Conservation (phyloP, 30 jellyfish, hydroid and myxozoan species). For the Turritopsis dohrnii region DNA sequence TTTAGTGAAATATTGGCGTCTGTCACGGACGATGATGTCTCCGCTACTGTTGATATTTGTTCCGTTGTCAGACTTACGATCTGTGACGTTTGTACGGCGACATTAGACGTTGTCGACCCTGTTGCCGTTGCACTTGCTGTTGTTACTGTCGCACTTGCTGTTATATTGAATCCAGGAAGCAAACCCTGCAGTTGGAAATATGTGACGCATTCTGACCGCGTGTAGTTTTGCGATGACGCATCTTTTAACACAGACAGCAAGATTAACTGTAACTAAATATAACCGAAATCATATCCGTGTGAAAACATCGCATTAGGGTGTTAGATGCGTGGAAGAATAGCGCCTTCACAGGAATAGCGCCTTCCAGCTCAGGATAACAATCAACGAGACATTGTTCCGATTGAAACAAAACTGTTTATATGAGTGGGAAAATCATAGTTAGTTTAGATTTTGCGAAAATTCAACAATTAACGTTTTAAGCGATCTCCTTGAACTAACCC, state of each 20-base stretch:
- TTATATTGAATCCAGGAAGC: background rate
- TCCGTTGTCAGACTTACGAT: background rate
- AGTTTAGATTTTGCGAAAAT: no score
- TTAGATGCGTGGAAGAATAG: no score
- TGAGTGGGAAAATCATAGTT: no score
- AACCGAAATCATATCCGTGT: background rate
- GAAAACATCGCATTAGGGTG: background rate
- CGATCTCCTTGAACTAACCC: no score
- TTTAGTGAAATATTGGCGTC: background rate
- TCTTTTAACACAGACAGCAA: background rate
- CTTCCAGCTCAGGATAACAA: no score
- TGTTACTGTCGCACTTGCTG: background rate
- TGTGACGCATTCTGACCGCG: background rate
- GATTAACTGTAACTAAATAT: background rate
- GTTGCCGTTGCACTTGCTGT: background rate
- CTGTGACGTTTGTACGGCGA: background rate
- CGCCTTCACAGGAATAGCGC: no score
- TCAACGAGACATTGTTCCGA: no score
- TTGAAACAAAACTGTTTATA: no score
- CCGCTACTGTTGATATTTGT: background rate
- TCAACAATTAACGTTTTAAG: no score
- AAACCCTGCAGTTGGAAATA: background rate
- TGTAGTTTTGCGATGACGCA: background rate
- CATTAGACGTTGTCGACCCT: background rate
- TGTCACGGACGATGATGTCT: no score